These are phyloP conservation scores for Archegozetes longisetosus DNA, from an alignment of 1,140 invertebrate species.

Conservation along the genomic window DNA sequence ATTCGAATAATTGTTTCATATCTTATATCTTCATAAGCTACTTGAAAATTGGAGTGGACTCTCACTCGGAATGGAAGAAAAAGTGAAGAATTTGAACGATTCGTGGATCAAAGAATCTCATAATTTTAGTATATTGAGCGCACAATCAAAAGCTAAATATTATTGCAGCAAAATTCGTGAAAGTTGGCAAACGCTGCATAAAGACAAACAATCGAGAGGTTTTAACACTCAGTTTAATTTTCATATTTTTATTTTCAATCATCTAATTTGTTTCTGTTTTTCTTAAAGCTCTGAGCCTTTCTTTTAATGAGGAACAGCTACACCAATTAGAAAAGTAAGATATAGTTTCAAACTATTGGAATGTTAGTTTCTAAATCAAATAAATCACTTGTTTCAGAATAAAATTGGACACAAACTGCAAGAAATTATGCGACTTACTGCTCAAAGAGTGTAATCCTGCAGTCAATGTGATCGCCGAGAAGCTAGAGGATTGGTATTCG, in stretches of 20 bases:
- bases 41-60: neutral
- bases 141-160: constrained; percentile 49
- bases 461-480: constrained; percentile 16
- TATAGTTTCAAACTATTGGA: neutral
- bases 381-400: constrained; percentile 12
- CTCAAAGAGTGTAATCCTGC: constrained; percentile 16
- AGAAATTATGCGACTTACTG: constrained; percentile 21
- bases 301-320: constrained; percentile 84
- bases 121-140: constrained; percentile 33
- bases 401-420: constrained; percentile 22
- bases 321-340: constrained; percentile 60
- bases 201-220: constrained; percentile 55
- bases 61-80: constrained; percentile 28
- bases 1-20: constrained; percentile 1
- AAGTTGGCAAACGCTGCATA: constrained; percentile 75
- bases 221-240: constrained; percentile 8
- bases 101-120: constrained; percentile 56
- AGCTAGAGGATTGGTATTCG: constrained; percentile 23
- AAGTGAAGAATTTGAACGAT: constrained; percentile 39
- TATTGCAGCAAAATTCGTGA: constrained; percentile 61
- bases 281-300: constrained; percentile 31
- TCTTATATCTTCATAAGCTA: no score
- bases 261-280: constrained; percentile 14
- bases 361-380: constrained; percentile 8
- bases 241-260: constrained; percentile 32